These are phyloP conservation scores for Gambusia yucatana DNA, from an alignment of 2,797 vertebrate species.

Conservation along the genomic window DNA sequence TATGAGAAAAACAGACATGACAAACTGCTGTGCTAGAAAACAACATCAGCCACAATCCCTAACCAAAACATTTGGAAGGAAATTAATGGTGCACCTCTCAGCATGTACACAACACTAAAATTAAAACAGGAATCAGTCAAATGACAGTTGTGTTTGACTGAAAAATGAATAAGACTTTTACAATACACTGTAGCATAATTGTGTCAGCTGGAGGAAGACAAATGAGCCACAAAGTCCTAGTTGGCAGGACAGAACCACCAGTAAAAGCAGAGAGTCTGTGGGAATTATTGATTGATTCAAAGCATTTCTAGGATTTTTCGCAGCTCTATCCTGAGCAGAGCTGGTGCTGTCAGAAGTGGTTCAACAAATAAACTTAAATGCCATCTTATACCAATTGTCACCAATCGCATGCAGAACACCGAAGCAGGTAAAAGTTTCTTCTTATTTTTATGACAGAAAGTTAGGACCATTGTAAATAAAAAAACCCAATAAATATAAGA, in stretches of 20 bases:
- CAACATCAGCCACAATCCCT: neutral
- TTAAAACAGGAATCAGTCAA: neutral
- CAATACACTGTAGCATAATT: neutral
- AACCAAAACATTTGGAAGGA: neutral
- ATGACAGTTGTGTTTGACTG: neutral
- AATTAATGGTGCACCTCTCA: neutral
- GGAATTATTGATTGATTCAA: slow-evolving; percentile 2
- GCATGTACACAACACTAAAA: neutral
- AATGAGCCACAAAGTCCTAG: neutral
- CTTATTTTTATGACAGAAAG: neutral
- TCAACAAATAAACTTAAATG: neutral
- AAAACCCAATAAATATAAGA: neutral
- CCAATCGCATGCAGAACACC: neutral
- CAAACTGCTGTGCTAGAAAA: neutral
- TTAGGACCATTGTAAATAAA: neutral
- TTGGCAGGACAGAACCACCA: neutral
- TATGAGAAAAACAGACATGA: neutral
- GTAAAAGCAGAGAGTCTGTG: neutral
- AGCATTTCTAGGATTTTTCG: neutral
- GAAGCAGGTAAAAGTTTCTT: neutral
- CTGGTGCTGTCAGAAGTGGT: neutral
- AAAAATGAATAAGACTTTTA: neutral
- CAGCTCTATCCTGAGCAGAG: neutral
- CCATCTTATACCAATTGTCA: neutral
- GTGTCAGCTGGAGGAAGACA: neutral